Base-by-base conservation (phyloP, 2,888 invertebrate genomes). In the Plemyria rubiginata region DNA sequence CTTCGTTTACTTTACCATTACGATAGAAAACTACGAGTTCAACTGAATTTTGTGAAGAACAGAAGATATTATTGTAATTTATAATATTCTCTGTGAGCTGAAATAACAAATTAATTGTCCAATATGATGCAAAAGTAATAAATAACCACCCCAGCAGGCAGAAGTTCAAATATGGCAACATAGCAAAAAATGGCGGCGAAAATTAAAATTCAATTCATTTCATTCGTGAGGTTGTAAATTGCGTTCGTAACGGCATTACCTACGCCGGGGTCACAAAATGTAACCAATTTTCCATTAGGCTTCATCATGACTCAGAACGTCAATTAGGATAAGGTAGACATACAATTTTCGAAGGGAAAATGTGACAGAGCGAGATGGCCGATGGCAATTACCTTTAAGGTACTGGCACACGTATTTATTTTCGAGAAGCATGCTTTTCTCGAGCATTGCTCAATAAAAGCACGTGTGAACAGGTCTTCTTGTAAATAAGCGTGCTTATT, bases 191-290 rank as follows among this genome's bases (percentile, higher is more conserved):
- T 32, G 48, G 5, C 36, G 43, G 22, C 36, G n/a, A n/a, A 54
- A 54, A 55, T 60, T 50, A 45, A 54, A 60, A 54, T 51, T 43
- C 48, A 60, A 60, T 60, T 54, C 50, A 60, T 60, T 60, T 41
- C 49, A 16, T 51, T 48, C 29, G 50, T 43, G 43, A 12, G 22
- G 15, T 11, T 36, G 38, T n/a, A 54, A 60, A 60, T 60, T 54
- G 54, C 60, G 54, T 60, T 54, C 45, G 28, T 40, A 48, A 38
- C 11, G 36, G 12, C n/a, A 50, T 60, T 45, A n/a, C n/a, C n/a
- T n/a, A 54, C 54, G 59, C 36, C 16, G 22, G 11, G 54, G 45
- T 38, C 50, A 43, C 54, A 54, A 54, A 54, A 60, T 54, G 15
- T 36, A 43, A 36, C 50, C 60, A 60, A 60, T 54, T 60, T 54